phyloP scores from a whole-genome alignment of 2,113 vertebrate genomes.

The Corythoichthys haematopterus region DNA sequence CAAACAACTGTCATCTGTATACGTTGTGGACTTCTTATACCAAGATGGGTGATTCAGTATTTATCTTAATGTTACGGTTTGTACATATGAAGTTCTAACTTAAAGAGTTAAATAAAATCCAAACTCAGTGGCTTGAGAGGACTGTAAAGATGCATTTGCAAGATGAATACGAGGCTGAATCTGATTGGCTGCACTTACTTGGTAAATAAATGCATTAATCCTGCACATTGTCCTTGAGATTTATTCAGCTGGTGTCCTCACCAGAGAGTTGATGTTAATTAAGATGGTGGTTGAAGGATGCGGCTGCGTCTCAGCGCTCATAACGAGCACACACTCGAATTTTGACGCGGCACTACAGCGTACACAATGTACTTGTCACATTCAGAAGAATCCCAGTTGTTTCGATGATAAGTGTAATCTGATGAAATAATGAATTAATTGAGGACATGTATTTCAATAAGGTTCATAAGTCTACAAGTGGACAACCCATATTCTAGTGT shows the following conservation, averaged over 20 bases:
- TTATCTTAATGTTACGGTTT: not conserved
- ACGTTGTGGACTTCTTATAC: no score
- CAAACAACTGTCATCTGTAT: no score
- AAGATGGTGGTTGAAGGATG: conserved; percentile 50
- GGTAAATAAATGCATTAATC: conserved; percentile 69
- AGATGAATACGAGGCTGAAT: conserved; percentile 46
- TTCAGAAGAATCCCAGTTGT: conserved; percentile 9
- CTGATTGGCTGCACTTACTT: conserved; percentile 52
- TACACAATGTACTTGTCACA: conserved; percentile 1
- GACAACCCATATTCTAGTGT: not conserved
- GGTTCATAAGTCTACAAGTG: not conserved
- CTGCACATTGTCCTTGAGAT: conserved; percentile 64
- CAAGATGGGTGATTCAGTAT: not conserved
- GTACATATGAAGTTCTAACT: not conserved
- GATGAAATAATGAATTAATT: conserved; percentile 20
- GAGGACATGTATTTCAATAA: not conserved
- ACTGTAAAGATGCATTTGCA: conserved; percentile 43
- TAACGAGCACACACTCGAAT: conserved; percentile 22
- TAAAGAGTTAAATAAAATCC: not conserved
- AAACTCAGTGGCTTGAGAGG: conserved; percentile 4
- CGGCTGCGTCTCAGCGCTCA: conserved; percentile 30
- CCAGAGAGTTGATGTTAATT: conserved; percentile 61
- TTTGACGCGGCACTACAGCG: conserved; percentile 21
- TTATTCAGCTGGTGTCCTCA: conserved; percentile 53
- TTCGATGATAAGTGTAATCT: conserved; percentile 21